Percentiles rank a stretch among this genome's conserved stretches.
These are phyloP conservation scores for Alca torda DNA, from an alignment of 2,797 vertebrate species.

Conservation along the genomic window DNA sequence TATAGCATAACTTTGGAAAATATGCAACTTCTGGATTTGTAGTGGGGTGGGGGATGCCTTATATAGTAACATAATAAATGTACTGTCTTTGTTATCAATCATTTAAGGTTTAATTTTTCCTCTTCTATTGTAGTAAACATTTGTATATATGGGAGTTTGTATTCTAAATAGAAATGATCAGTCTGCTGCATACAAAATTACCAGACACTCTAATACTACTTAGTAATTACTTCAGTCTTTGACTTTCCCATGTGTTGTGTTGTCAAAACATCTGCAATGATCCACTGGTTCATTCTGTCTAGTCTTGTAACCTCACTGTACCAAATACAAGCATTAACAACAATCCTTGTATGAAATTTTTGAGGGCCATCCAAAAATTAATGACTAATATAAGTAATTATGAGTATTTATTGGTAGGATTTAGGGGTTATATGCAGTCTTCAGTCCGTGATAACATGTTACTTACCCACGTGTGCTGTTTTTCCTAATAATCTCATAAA, in stretches of 20 bases:
- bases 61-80: background rate
- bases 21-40: background rate
- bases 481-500: background rate
- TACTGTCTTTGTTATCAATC: background rate
- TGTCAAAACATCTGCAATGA: background rate
- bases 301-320: background rate
- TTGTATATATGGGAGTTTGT: background rate
- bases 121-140: background rate
- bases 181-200: background rate
- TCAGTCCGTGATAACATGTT: background rate
- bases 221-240: background rate
- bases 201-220: background rate
- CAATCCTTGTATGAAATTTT: background rate
- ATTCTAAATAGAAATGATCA: background rate
- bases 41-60: background rate
- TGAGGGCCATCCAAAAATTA: background rate
- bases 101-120: background rate
- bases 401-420: background rate
- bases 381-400: background rate
- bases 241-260: background rate
- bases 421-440: background rate
- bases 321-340: background rate
- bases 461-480: background rate
- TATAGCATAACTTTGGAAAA: background rate
- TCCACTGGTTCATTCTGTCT: background rate